A percentile compares a stretch with the other conserved stretches of the same genome.
Conservation (phyloP, 2,113 vertebrate species). For the Mesoclemmys tuberculata region DNA sequence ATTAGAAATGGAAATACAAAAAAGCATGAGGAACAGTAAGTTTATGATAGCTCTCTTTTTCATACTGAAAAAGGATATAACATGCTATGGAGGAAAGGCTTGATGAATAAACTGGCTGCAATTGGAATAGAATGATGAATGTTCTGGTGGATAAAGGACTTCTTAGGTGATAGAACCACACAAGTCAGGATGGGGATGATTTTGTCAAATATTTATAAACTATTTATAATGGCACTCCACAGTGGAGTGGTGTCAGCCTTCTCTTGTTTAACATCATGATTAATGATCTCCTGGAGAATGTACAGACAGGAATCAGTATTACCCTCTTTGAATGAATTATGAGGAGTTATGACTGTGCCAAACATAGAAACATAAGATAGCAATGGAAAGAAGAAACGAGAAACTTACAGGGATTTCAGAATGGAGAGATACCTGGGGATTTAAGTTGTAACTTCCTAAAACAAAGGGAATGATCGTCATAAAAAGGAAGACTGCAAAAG, state of each 20-base stretch:
- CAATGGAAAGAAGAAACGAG: background rate
- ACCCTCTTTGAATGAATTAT: background rate
- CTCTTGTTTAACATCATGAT: background rate
- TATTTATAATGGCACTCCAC: background rate
- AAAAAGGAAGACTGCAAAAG: background rate
- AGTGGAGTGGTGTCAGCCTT: background rate
- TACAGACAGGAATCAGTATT: background rate
- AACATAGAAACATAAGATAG: background rate
- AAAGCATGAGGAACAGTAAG: background rate
- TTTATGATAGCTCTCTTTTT: background rate
- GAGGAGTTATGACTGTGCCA: background rate
- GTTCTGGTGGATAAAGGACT: background rate
- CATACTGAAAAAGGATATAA: background rate
- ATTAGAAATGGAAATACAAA: background rate
- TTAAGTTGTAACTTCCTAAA: background rate
- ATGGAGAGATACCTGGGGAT: background rate
- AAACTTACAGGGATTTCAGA: background rate
- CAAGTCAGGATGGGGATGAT: no score
- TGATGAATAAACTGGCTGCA: no score
- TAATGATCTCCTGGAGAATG: background rate
- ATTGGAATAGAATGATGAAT: background rate
- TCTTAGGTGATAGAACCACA: background rate
- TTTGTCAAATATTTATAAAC: background rate
- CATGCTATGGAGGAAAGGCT: background rate
- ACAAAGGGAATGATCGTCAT: background rate